Conservation (phyloP, 2,888 invertebrate genomes). For the Ceramica pisi region DNA sequence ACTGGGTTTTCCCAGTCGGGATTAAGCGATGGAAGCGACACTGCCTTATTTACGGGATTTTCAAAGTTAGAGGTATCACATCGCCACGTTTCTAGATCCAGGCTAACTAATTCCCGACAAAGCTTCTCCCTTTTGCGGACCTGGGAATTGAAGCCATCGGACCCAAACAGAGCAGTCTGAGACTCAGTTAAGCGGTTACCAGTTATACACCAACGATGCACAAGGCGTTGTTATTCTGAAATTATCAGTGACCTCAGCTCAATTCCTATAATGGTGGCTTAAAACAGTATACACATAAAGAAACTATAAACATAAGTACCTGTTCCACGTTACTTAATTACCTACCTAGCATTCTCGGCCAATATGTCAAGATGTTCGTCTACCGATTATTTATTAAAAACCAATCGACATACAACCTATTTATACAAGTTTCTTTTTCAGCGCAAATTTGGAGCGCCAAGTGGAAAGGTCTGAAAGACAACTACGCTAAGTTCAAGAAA, state of each 20-base stretch:
- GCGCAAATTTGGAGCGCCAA: constrained; percentile 52
- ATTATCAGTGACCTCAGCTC: neutral
- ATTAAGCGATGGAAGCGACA: neutral
- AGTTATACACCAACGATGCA: neutral
- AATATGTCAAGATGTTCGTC: neutral
- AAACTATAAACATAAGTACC: constrained; percentile 31
- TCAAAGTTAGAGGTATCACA: neutral
- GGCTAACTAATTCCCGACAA: neutral
- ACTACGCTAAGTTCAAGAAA: constrained; percentile 61
- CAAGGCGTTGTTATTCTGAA: neutral
- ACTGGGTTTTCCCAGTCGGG: accelerated
- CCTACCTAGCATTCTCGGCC: neutral
- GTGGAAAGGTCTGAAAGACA: constrained; percentile 64
- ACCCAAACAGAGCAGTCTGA: too few relatives aligned
- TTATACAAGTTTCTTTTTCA: constrained; percentile 37
- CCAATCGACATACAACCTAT: neutral
- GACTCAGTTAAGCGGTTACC: too few relatives aligned
- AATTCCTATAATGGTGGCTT: neutral
- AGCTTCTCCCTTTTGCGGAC: too few relatives aligned
- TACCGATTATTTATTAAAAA: too few relatives aligned
- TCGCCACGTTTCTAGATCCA: neutral
- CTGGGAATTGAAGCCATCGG: too few relatives aligned
- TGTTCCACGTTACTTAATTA: constrained; percentile 14
- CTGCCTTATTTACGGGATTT: neutral
- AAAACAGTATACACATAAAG: constrained; percentile 3